phyloP scores from a whole-genome alignment of 2,888 invertebrate genomes.

The Leucophenga montana region DNA sequence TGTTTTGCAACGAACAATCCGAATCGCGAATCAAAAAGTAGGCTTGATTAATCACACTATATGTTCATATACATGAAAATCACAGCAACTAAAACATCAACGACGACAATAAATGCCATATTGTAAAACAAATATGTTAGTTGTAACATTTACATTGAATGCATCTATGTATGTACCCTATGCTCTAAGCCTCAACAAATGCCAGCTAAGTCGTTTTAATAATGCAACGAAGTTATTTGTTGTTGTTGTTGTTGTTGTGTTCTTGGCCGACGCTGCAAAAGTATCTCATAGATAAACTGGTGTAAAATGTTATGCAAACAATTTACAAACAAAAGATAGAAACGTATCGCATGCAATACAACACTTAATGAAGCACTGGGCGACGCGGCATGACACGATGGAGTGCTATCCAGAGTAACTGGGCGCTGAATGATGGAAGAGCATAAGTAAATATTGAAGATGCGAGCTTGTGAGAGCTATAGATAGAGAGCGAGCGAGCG shows the following conservation, averaged over 20 bases:
- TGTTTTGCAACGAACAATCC: no score
- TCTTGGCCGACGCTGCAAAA: background rate
- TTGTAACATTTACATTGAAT: background rate
- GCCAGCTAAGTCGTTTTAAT: background rate
- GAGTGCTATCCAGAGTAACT: no score
- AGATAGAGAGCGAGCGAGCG: background rate
- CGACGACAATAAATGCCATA: background rate
- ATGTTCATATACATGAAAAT: no score
- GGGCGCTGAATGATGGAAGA: no score
- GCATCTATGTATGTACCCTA: background rate
- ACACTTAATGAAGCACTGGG: background rate
- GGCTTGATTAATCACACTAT: no score
- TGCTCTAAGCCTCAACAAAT: no score
- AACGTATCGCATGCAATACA: background rate
- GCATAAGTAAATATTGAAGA: background rate
- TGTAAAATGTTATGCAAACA: constrained; percentile 41
- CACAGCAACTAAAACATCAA: background rate
- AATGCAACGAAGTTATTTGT: background rate
- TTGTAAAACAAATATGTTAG: background rate
- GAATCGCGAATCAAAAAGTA: no score
- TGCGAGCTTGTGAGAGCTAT: background rate
- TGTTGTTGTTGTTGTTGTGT: background rate
- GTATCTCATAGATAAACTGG: constrained; percentile 30
- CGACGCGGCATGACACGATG: background rate
- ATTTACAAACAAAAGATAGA: constrained; percentile 24